Conservation (phyloP, 2,888 invertebrate genomes). For the Hipparchia semele region DNA sequence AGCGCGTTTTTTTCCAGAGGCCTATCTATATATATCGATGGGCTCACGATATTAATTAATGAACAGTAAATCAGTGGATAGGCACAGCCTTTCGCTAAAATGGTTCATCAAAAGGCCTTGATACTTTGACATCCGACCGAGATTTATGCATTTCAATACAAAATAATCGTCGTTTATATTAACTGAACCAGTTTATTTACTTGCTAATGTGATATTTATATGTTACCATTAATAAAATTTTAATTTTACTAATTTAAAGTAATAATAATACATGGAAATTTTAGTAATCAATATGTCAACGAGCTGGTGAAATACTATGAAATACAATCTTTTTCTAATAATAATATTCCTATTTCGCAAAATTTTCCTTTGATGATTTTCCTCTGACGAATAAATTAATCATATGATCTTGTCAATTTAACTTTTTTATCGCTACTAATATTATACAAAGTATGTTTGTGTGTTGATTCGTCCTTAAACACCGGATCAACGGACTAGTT, state of each 20-base stretch:
- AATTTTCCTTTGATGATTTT: too few relatives aligned
- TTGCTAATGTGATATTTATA: constrained; percentile 15
- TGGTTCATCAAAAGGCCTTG: not conserved
- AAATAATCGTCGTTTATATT: not conserved
- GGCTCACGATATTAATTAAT: too few relatives aligned
- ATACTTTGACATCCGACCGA: not conserved
- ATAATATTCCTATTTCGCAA: not conserved
- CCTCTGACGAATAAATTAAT: too few relatives aligned
- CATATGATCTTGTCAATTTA: too few relatives aligned
- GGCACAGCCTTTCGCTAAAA: not conserved
- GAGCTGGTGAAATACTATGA: not conserved
- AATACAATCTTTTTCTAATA: not conserved
- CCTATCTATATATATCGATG: too few relatives aligned
- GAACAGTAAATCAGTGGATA: too few relatives aligned
- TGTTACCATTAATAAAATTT: not conserved
- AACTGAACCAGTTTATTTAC: constrained; percentile 25
- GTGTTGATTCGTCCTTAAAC: too few relatives aligned
- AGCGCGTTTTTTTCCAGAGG: too few relatives aligned
- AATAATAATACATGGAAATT: not conserved
- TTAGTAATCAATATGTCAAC: not conserved
- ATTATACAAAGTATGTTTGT: too few relatives aligned
- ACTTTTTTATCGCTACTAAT: too few relatives aligned
- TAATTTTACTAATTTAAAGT: too few relatives aligned
- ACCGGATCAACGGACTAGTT: too few relatives aligned
- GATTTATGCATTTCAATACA: constrained; percentile 13